Evolutionary conservation across 2,888 invertebrate genomes (phyloP).

Genomic region (Microdon myrmicae): DNA sequence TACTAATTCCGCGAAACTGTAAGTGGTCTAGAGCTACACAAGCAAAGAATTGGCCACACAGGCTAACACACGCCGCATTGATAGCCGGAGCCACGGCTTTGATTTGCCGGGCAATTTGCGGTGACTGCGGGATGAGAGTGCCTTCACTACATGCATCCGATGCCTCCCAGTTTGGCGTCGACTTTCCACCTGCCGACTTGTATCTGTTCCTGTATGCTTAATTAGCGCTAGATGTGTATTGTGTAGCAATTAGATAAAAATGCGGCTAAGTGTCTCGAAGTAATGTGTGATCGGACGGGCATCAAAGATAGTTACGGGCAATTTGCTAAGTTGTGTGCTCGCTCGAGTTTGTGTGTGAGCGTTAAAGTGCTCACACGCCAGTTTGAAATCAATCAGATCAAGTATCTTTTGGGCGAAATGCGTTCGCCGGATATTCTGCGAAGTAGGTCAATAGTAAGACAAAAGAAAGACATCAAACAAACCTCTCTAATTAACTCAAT

Average conservation of each 20-base stretch:
- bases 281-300: slow-evolving; percentile 1
- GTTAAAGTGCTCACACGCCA: neutral
- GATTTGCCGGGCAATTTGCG: too few species aligned
- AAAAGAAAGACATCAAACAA: too few species aligned
- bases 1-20: slow-evolving; percentile 2
- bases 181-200: slow-evolving; percentile 36
- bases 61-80: too few species aligned
- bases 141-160: neutral
- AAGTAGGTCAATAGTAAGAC: too few species aligned
- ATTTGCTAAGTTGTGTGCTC: slow-evolving; percentile 11
- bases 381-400: slow-evolving; percentile 40
- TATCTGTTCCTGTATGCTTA: slow-evolving; percentile 23
- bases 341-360: neutral
- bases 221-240: slow-evolving; percentile 46
- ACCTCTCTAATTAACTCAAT: too few species aligned
- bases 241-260: slow-evolving; percentile 34
- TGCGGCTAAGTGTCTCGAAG: neutral
- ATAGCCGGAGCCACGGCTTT: too few species aligned
- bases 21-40: neutral
- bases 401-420: slow-evolving; percentile 40
- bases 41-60: too few species aligned
- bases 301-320: too few species aligned
- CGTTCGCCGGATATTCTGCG: too few species aligned
- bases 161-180: slow-evolving; percentile 31
- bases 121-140: slow-evolving; percentile 4